Conservation (phyloP, 2,797 vertebrate genomes). For the Sphenopsis melanotis region DNA sequence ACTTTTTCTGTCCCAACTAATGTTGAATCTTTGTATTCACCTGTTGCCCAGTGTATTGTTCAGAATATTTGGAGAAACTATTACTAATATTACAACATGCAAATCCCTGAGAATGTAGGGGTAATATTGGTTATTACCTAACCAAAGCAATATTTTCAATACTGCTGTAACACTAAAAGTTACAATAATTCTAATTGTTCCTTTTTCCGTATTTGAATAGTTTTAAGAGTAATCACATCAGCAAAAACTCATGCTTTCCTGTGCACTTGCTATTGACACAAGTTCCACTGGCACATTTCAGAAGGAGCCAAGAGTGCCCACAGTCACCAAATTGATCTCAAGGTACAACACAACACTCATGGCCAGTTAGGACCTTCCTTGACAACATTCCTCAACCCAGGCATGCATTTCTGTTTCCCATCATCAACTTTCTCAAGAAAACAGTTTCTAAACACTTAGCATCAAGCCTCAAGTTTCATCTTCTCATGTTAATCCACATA, state of each 20-base stretch:
- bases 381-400: background rate
- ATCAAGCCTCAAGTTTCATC: background rate
- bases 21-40: background rate
- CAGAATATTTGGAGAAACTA: background rate
- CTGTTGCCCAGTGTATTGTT: background rate
- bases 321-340: background rate
- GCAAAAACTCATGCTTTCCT: background rate
- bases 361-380: background rate
- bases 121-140: background rate
- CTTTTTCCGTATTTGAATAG: background rate
- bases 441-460: background rate
- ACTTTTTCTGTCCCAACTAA: background rate
- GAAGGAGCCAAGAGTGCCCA: background rate
- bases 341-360: background rate
- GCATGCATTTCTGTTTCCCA: background rate
- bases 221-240: background rate
- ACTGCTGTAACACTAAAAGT: background rate
- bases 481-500: background rate
- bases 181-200: background rate
- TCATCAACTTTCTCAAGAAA: background rate
- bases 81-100: background rate
- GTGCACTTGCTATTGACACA: background rate
- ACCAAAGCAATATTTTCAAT: background rate
- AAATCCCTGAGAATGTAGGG: background rate
- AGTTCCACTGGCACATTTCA: background rate